phyloP scores from a whole-genome alignment of 1,140 invertebrate species.

The Archivesica marissinica region DNA sequence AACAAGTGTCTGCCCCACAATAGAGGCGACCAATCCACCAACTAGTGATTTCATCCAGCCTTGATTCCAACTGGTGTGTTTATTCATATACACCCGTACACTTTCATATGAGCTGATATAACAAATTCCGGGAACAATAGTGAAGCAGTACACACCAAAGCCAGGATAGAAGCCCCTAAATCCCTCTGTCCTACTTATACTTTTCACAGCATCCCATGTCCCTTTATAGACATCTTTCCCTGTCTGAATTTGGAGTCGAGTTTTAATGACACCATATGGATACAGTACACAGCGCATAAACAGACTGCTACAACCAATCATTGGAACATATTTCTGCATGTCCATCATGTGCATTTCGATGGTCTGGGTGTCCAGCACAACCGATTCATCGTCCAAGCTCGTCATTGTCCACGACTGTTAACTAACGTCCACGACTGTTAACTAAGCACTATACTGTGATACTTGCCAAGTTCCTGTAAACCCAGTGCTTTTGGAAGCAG shows the following conservation, averaged over 20 bases:
- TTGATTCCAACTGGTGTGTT: conserved; percentile 84
- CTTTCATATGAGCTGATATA: conserved; percentile 99
- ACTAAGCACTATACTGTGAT: too few species aligned
- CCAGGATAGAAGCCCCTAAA: conserved; percentile 94
- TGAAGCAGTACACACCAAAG: conserved; percentile 91
- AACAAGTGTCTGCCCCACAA: conserved; percentile 97
- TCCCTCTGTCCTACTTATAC: conserved; percentile 96
- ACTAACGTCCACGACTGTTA: too few species aligned
- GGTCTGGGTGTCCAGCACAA: conserved; percentile 9
- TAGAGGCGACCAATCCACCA: conserved; percentile 94
- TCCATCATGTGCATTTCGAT: conserved; percentile 99
- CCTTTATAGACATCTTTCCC: conserved; percentile 89
- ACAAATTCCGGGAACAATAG: conserved; percentile 92
- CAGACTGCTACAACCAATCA: conserved; percentile 94
- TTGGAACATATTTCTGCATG: conserved; percentile 94
- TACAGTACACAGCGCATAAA: conserved; percentile 95
- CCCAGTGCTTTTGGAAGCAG: too few species aligned
- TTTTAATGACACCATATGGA: conserved; percentile 97
- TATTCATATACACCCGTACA: conserved; percentile 91
- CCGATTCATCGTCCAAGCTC: conserved; percentile 23
- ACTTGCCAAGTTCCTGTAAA: too few species aligned
- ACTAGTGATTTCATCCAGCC: conserved; percentile 88
- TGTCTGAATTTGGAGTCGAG: conserved; percentile 91
- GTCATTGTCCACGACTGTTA: too few species aligned
- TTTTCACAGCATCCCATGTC: conserved; percentile 94